phyloP scores from a whole-genome alignment of 2,113 vertebrate genomes.

The Chloropsis cyanopogon region DNA sequence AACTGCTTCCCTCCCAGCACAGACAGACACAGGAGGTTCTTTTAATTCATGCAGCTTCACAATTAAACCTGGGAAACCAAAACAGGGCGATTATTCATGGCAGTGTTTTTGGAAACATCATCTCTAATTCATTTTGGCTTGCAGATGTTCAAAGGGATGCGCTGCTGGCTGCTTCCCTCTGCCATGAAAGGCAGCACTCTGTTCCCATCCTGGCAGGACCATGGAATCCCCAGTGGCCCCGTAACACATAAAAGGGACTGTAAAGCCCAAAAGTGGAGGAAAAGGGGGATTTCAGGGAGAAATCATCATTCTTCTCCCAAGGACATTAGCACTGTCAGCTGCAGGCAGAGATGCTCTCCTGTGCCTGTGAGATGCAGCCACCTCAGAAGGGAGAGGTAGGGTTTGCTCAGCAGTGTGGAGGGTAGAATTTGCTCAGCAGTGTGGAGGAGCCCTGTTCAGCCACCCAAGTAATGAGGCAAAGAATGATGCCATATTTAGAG shows the following conservation, averaged over 20 bases:
- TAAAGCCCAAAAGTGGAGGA: background rate
- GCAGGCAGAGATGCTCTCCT: background rate
- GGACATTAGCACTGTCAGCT: background rate
- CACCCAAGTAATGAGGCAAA: background rate
- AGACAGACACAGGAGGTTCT: background rate
- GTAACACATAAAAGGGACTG: accelerated
- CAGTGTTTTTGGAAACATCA: background rate
- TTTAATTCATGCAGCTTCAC: slow-evolving; percentile 30
- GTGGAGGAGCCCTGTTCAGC: background rate
- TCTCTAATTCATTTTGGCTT: background rate
- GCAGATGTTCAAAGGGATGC: background rate
- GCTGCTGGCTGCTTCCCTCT: background rate
- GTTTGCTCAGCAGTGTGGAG: background rate
- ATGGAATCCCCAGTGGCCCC: background rate
- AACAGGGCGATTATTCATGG: background rate
- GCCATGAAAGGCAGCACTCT: background rate
- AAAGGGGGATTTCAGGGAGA: background rate
- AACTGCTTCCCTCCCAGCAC: background rate
- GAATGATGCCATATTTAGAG: background rate
- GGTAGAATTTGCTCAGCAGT: background rate
- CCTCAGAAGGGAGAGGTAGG: background rate
- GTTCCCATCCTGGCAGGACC: background rate
- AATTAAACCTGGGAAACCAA: slow-evolving; percentile 31
- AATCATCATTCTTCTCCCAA: background rate
- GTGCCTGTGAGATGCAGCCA: background rate